phyloP scores from a whole-genome alignment of 2,888 invertebrate genomes.

The Archips crataeganus region DNA sequence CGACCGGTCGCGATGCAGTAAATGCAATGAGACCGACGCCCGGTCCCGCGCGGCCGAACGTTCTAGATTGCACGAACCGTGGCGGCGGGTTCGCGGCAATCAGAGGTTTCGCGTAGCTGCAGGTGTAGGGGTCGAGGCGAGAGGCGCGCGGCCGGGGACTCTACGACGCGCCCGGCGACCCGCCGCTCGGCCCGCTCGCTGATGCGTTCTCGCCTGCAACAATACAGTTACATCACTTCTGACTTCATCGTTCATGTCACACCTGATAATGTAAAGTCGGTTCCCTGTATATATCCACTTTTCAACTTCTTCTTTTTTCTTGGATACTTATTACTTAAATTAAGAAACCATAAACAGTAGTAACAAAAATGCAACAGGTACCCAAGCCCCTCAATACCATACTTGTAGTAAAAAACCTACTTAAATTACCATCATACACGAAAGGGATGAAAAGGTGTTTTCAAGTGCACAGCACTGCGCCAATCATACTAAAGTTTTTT shows the following conservation, averaged over 20 bases:
- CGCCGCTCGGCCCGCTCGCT: constrained; percentile 61
- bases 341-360: too few relatives aligned
- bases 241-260: neutral
- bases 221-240: neutral
- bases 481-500: too few relatives aligned
- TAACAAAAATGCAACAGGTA: too few relatives aligned
- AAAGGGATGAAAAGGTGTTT: too few relatives aligned
- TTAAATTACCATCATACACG: too few relatives aligned
- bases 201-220: constrained; percentile 62
- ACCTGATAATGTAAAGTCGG: too few relatives aligned
- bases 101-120: constrained; percentile 5
- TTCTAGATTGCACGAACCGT: neutral
- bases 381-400: too few relatives aligned
- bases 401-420: too few relatives aligned
- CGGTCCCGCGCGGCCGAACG: neutral
- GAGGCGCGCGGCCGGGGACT: constrained; percentile 34
- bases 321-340: too few relatives aligned
- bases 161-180: constrained; percentile 68
- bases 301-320: too few relatives aligned
- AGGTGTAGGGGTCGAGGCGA: neutral
- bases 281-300: too few relatives aligned
- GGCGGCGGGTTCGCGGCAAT: constrained; percentile 1
- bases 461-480: too few relatives aligned
- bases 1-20: neutral
- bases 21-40: constrained; percentile 5